These are phyloP conservation scores for Flexamia atlantica DNA, from an alignment of 2,888 invertebrate species.

Conservation along the genomic window DNA sequence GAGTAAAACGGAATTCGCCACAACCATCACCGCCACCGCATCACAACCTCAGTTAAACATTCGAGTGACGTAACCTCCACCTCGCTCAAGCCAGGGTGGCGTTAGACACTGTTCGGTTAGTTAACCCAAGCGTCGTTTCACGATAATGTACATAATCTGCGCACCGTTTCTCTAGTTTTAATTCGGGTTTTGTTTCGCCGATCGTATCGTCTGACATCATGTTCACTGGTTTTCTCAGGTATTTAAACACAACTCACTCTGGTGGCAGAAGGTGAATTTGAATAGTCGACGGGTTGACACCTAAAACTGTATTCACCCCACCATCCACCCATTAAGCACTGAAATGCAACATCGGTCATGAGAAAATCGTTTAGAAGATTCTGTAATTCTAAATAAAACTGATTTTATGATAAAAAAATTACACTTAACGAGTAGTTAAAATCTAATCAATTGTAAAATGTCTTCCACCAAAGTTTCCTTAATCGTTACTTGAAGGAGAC, in stretches of 20 bases:
- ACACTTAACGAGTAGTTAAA: no score
- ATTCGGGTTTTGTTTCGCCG: neutral
- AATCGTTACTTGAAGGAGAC: no score
- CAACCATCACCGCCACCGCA: neutral
- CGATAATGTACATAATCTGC: no score
- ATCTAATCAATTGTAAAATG: no score
- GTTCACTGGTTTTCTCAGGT: constrained; percentile 24
- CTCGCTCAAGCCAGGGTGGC: constrained; percentile 13
- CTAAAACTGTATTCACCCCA: constrained; percentile 92
- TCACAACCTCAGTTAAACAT: neutral
- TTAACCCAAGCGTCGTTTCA: no score
- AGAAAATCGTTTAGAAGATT: neutral
- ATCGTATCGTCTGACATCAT: constrained; percentile 1
- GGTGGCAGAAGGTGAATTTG: constrained; percentile 86
- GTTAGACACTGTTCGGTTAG: no score
- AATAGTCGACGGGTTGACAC: constrained; percentile 95
- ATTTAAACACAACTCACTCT: constrained; percentile 83
- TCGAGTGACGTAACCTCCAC: neutral
- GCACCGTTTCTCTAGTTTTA: neutral
- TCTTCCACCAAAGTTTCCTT: no score
- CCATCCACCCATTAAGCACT: constrained; percentile 95
- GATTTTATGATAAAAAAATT: no score
- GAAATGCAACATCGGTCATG: constrained; percentile 67
- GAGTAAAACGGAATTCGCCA: neutral
- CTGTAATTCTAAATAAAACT: no score